phyloP scores from a whole-genome alignment of 2,797 vertebrate genomes.

The Notamacropus eugenii region DNA sequence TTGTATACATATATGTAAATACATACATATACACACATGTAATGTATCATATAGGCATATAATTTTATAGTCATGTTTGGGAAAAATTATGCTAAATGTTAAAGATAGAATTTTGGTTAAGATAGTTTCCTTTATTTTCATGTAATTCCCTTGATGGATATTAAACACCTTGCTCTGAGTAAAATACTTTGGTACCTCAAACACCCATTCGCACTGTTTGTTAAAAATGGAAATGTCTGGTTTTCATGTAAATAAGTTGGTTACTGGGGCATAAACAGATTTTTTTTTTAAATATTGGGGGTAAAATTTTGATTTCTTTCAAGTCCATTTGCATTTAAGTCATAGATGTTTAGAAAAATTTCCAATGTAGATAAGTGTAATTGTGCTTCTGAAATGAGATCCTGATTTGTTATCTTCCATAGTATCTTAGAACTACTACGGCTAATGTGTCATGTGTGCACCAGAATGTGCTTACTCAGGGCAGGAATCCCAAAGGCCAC shows the following conservation, averaged over 20 bases:
- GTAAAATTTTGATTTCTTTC: background rate
- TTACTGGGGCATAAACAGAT: background rate
- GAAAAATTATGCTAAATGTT: background rate
- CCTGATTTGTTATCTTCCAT: background rate
- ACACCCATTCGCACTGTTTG: background rate
- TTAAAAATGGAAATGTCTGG: background rate
- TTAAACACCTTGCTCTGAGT: background rate
- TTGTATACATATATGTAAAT: no score
- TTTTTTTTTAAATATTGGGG: constrained; percentile 20
- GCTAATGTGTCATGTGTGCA: background rate
- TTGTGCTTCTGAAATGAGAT: background rate
- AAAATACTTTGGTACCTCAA: background rate
- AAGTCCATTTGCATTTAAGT: background rate
- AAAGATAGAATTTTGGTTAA: background rate
- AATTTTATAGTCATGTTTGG: background rate
- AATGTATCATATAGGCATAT: no score
- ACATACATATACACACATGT: no score
- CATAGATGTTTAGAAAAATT: background rate
- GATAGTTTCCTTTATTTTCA: background rate
- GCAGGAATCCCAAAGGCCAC: background rate
- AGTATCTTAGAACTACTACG: background rate
- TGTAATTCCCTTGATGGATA: background rate
- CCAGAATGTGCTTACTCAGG: background rate
- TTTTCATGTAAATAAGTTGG: background rate
- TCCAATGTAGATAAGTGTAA: background rate